Evolutionary conservation across 2,888 invertebrate species (phyloP), one percentile per base, ranked within the genome.

Genomic region (Sinohyriopsis cumingii): DNA sequence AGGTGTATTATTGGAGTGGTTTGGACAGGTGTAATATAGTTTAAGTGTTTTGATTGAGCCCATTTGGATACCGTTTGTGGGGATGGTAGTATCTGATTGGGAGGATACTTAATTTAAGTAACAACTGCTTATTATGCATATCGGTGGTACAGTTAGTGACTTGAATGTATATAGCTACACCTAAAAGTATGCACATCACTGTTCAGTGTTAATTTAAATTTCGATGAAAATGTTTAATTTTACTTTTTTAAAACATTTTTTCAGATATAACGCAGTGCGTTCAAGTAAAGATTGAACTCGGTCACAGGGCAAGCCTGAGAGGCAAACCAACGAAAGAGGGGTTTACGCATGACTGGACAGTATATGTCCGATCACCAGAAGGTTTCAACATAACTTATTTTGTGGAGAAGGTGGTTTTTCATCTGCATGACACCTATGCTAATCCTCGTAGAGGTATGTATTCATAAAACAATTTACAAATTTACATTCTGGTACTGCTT

Each of bases 341-440:
- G 63, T 97, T 95, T 89, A 98, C 98, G 81, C 98, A 98, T 91
- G 98, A 98, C 90, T 98, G 98, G 98, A 95, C 96, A 90, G 94
- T 98, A 67, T 98, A 95, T 91, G 96, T 98, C 28, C 93, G 95
- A 86, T 97, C 97, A 68, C 93, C 93, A 80, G 96, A 97, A 87
- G 94, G 94, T 82, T 94, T 94, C 79, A 95, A 95, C 87, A 95
- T 98, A 84, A 94, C 95, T 86, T 93, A 95, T 88, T 98, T 95
- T 92, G 94, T 98, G 69, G 97, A 98, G 74, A 97, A 95, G 93
- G 92, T 93, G 65, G 95, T 97, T 45, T 98, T 98, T 89, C 92
- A 94, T 87, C 92, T 98, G 67, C 98, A 98, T 87, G 94, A 95
- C 77, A 96, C 97, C 64, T 98, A 98, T 91, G 94, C 94, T 19